Conservation (phyloP, 1,140 invertebrate species). For the Temnothorax curvispinosus region DNA sequence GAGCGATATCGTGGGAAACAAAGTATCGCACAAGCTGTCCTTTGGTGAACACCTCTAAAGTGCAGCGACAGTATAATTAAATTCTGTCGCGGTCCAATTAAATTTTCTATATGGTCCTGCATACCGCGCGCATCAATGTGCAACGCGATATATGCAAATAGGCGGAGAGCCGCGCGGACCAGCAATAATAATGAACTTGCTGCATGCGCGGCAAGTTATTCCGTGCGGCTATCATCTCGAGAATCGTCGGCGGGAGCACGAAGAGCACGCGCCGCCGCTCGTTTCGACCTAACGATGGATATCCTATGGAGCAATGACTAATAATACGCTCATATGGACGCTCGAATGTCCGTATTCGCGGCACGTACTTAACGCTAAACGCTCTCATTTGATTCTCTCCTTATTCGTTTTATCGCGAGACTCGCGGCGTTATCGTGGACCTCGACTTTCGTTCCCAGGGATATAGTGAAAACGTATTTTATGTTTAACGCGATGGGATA, state of each 20-base stretch:
- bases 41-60: not conserved
- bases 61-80: not conserved
- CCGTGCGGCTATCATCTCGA: slow-evolving; percentile 3
- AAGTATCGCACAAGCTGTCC: not conserved
- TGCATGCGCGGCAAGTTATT: slow-evolving; percentile 24
- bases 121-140: slow-evolving; percentile 29
- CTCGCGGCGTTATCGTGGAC: not conserved
- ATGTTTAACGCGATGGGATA: not conserved
- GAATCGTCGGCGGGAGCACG: not conserved
- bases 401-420: not conserved
- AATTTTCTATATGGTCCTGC: not conserved
- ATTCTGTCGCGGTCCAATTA: not conserved
- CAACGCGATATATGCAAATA: slow-evolving; percentile 42
- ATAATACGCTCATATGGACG: not conserved
- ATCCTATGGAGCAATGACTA: not conserved
- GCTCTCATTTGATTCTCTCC: not conserved
- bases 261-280: not conserved
- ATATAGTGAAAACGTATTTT: not conserved
- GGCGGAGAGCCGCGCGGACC: not conserved
- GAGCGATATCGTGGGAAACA: too few species aligned
- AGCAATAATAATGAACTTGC: slow-evolving; percentile 63
- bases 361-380: not conserved
- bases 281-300: slow-evolving; percentile 28
- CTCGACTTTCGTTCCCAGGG: not conserved
- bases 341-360: not conserved